Evolutionary conservation across 1,140 invertebrate species (phyloP).

Genomic region (Pachyrhynchus sulphureomaculatus): DNA sequence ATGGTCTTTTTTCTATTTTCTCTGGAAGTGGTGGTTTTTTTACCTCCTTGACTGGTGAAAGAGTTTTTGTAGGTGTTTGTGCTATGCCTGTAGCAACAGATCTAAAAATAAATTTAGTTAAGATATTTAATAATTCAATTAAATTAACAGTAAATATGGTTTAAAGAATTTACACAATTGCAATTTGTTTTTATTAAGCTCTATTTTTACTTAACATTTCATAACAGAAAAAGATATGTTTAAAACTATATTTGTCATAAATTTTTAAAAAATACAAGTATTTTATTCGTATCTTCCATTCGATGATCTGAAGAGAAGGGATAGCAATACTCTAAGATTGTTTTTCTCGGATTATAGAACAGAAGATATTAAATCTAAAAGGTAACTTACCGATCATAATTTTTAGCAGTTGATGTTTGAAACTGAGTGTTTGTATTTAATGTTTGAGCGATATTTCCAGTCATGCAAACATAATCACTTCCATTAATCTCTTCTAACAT

Average conservation of each 20-base stretch:
- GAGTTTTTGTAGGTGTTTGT: conserved; percentile 41
- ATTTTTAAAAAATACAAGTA: neutral
- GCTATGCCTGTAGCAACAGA: conserved; percentile 47
- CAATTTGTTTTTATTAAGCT: too few relatives aligned
- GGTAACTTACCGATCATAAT: conserved; percentile 45
- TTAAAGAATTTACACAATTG: neutral
- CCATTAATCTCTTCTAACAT: conserved; percentile 62
- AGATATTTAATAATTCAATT: neutral
- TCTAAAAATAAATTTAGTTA: conserved; percentile 12
- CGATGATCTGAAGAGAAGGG: too few relatives aligned
- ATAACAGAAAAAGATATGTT: too few relatives aligned
- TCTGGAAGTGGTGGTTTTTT: conserved; percentile 25
- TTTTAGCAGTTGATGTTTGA: conserved; percentile 49
- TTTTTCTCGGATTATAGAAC: too few relatives aligned
- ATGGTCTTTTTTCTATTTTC: conserved; percentile 36
- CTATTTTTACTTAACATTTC: too few relatives aligned
- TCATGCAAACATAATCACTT: conserved; percentile 73
- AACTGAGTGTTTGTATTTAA: conserved; percentile 47
- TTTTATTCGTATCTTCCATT: too few relatives aligned
- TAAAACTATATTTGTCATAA: too few relatives aligned
- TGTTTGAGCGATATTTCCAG: conserved; percentile 56
- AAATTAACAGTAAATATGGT: neutral
- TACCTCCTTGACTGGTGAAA: conserved; percentile 36
- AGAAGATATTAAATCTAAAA: too few relatives aligned
- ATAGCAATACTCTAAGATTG: too few relatives aligned